phyloP scores from a whole-genome alignment of 2,113 vertebrate genomes.

The Tenrec ecaudatus region DNA sequence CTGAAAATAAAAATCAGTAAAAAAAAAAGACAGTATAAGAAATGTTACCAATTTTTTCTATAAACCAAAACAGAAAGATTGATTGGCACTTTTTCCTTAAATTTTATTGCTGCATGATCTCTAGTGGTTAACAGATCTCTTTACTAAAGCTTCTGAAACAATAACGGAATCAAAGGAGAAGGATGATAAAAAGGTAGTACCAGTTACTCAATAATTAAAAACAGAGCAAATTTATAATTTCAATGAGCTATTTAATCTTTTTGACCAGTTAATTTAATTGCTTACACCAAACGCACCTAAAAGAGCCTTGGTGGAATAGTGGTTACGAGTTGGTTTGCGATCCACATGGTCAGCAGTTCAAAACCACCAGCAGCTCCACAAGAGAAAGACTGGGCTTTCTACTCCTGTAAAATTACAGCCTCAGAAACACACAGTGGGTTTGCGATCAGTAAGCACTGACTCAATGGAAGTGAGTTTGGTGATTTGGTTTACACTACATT shows the following conservation, averaged over 20 bases:
- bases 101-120: constrained; percentile 70
- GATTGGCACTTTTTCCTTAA: constrained; percentile 47
- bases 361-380: no score
- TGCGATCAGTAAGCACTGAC: background rate
- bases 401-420: no score
- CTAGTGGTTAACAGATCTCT: constrained; percentile 58
- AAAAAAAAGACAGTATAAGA: constrained; percentile 27
- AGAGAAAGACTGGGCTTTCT: no score
- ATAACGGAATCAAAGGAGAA: constrained; percentile 67
- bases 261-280: constrained; percentile 50
- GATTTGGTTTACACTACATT: no score
- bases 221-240: constrained; percentile 41
- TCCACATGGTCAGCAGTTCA: no score
- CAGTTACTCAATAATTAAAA: constrained; percentile 68
- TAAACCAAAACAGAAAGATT: constrained; percentile 36
- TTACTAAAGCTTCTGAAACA: constrained; percentile 79
- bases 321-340: no score
- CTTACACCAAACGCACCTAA: constrained; percentile 50
- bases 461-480: background rate
- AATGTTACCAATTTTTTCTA: constrained; percentile 36
- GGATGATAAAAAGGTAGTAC: constrained; percentile 64
- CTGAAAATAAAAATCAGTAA: background rate
- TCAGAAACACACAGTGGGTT: no score
- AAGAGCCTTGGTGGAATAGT: no score
- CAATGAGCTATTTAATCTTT: constrained; percentile 55